Percentiles rank a stretch among this genome's conserved stretches.
Evolutionary conservation across 2,113 vertebrate species (phyloP).

Genomic region (Electrona antarctica): DNA sequence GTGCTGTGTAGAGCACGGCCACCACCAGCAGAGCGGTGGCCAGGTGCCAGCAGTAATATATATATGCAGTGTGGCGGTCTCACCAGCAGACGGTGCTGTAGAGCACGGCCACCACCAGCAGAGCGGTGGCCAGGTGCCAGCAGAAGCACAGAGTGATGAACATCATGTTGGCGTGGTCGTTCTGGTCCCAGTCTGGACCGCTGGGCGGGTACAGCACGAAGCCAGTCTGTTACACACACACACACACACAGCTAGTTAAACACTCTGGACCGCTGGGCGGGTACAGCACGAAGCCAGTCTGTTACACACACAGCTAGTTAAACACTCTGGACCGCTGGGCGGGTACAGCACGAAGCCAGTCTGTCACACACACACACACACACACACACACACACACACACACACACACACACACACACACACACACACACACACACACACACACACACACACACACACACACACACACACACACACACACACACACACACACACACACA

Average conservation of each 20-base stretch:
- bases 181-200: slow-evolving; percentile 86
- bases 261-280: too few species aligned
- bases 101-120: slow-evolving; percentile 80
- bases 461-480: neutral
- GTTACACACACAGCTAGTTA: slow-evolving; percentile 31
- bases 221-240: slow-evolving; percentile 81
- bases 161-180: slow-evolving; percentile 86
- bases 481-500: neutral
- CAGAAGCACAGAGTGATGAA: slow-evolving; percentile 92
- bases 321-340: too few species aligned
- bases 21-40: slow-evolving; percentile 82
- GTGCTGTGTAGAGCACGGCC: slow-evolving; percentile 81
- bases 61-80: slow-evolving; percentile 57
- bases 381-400: too few species aligned
- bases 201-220: slow-evolving; percentile 90
- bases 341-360: too few species aligned
- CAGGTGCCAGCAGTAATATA: slow-evolving; percentile 90
- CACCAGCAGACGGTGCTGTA: slow-evolving; percentile 87
- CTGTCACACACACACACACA: slow-evolving; percentile 28
- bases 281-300: too few species aligned
- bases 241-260: slow-evolving; percentile 23
- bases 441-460: neutral
- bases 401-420: too few species aligned
- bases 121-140: slow-evolving; percentile 88
- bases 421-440: too few species aligned